A percentile compares a stretch with the other conserved stretches of the same genome.
Conservation (phyloP, 2,797 vertebrate genomes). For the Triplophysa yarkandensis region DNA sequence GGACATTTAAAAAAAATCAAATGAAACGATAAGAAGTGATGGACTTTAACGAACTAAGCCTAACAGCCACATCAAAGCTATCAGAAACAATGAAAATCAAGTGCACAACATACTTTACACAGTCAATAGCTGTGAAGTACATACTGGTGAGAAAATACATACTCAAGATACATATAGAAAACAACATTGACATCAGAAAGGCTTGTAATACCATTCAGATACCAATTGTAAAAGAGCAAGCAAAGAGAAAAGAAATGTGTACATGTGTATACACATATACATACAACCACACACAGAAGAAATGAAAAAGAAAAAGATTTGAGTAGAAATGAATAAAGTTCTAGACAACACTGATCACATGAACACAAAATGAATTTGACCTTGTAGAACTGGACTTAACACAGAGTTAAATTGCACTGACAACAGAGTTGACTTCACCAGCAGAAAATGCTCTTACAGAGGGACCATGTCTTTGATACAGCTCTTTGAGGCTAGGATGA, state of each 20-base stretch:
- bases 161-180: conserved; percentile 70
- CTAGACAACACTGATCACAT: conserved; percentile 66
- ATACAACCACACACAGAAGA: conserved; percentile 62
- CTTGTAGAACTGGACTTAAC: conserved; percentile 61
- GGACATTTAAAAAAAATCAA: conserved; percentile 77
- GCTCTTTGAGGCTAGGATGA: background rate
- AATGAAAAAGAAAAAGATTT: conserved; percentile 48
- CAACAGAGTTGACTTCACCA: conserved; percentile 73
- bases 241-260: conserved; percentile 48
- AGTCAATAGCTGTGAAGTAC: conserved; percentile 82
- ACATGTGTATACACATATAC: conserved; percentile 41
- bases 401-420: conserved; percentile 50
- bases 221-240: conserved; percentile 46
- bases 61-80: conserved; percentile 80
- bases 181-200: conserved; percentile 69
- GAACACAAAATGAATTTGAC: conserved; percentile 69
- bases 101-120: conserved; percentile 85
- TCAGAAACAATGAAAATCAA: conserved; percentile 75
- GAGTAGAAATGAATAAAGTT: conserved; percentile 53
- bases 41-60: conserved; percentile 82
- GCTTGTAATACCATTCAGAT: conserved; percentile 67
- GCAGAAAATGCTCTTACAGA: conserved; percentile 34
- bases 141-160: conserved; percentile 81
- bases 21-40: conserved; percentile 74
- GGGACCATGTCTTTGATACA: background rate